Evolutionary conservation across 2,797 vertebrate species (phyloP).

Genomic region (Ceryle rudis): DNA sequence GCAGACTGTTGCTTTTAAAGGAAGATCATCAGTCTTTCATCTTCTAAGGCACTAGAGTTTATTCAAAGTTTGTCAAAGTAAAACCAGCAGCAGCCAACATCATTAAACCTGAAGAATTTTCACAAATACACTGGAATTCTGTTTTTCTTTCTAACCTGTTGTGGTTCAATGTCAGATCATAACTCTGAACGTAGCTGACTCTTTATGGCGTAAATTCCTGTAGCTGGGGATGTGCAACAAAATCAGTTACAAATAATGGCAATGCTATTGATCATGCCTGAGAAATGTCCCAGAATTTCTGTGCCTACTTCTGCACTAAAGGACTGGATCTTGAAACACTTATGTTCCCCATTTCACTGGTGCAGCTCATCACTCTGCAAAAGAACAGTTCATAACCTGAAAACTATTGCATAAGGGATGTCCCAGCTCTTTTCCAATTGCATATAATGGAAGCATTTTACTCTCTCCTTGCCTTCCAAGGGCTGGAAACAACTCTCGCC

Average conservation of each 20-base stretch:
- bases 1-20: neutral
- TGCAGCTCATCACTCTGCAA: neutral
- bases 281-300: neutral
- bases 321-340: neutral
- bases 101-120: too few species aligned
- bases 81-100: neutral
- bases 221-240: too few species aligned
- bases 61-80: neutral
- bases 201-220: too few species aligned
- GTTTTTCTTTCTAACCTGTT: too few species aligned
- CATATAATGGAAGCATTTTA: neutral
- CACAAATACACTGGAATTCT: too few species aligned
- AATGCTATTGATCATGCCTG: neutral
- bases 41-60: neutral
- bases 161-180: too few species aligned
- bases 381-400: neutral
- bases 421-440: neutral
- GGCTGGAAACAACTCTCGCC: neutral
- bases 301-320: neutral
- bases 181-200: too few species aligned
- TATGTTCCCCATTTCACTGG: neutral
- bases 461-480: neutral
- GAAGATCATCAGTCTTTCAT: neutral
- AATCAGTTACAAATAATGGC: too few species aligned
- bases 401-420: neutral